Base-by-base conservation (phyloP, 2,113 vertebrate species). In the Platanista minor region DNA sequence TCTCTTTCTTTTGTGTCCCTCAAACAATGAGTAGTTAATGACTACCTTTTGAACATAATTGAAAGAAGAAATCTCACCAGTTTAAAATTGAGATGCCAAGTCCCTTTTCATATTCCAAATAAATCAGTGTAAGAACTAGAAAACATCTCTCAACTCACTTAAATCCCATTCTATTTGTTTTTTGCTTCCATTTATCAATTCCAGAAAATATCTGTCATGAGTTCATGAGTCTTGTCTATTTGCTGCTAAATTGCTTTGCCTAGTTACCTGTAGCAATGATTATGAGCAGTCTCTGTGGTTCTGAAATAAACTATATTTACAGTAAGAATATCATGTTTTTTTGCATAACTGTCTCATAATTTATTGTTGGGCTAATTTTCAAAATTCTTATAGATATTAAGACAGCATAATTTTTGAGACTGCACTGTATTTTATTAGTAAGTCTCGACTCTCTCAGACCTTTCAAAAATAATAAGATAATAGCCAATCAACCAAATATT, bases 401-500 rank as follows among this genome's bases (percentile, higher is more conserved):
- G 18, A 59, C 14, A 64, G 21, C 12, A 59, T 49, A 66, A 59
- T 80, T 96, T 94, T 91, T 18, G 61, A 90, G 33, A 96, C 7
- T 75, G 20, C 0, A 4, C 20, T 74, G 6, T 61, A 82, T 87
- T 91, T 91, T 91, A 69, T 88, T 80, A 71, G 78, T 6, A 75
- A 86, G 80, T 84, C 83, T 94, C 29, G 67, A 87, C 4, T 93
- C 49, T 91, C 43, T 86, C 27, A 90, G 66, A 61, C 3, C 4
- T 94, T 78, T 93, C 31, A 75, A 89, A 93, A 94, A 82, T 95
- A 95, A 80, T 91, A 74, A 71, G 23, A 64, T 69, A 72, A 86
- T 92, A 84, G 89, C 43, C 29, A 93, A 62, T 71, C 57, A 92
- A 75, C 29, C 57, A 90, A 96, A 78, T 97, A 94, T 87, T 97